A percentile compares a stretch with the other conserved stretches of the same genome.
These are phyloP conservation scores for Cheilosia vulpina DNA, from an alignment of 2,888 invertebrate species.

Conservation along the genomic window DNA sequence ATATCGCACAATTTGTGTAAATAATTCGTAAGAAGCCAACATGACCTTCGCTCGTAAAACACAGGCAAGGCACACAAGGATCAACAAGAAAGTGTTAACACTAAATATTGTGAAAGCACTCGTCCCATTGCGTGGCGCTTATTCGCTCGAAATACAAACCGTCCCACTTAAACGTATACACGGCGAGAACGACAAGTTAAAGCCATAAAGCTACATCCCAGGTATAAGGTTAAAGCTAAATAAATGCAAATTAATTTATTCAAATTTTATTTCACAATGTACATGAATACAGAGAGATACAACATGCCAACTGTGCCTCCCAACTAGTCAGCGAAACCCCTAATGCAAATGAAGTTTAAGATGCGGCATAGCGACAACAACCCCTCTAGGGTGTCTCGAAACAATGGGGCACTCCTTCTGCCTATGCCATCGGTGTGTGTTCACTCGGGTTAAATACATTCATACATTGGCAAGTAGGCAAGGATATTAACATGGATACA, in stretches of 20 bases:
- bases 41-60: slow-evolving; percentile 69
- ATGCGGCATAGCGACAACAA: slow-evolving; percentile 34
- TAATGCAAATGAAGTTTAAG: slow-evolving; percentile 66
- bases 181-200: slow-evolving; percentile 20
- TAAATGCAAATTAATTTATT: slow-evolving; percentile 74
- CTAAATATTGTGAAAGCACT: slow-evolving; percentile 38
- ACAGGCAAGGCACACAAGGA: background rate
- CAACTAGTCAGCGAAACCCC: background rate
- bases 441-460: slow-evolving; percentile 35
- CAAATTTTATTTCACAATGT: slow-evolving; percentile 72
- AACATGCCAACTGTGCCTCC: background rate
- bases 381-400: slow-evolving; percentile 39
- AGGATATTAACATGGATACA: slow-evolving; percentile 35
- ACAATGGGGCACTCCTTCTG: slow-evolving; percentile 54
- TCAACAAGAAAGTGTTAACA: slow-evolving; percentile 58
- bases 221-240: slow-evolving; percentile 59
- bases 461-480: slow-evolving; percentile 36
- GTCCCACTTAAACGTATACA: slow-evolving; percentile 16
- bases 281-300: slow-evolving; percentile 20
- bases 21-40: slow-evolving; percentile 45
- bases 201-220: slow-evolving; percentile 38
- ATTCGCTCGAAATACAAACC: slow-evolving; percentile 25
- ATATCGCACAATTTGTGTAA: slow-evolving; percentile 58
- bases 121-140: slow-evolving; percentile 17
- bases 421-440: slow-evolving; percentile 2